These are phyloP conservation scores for Bubo blakistoni DNA, from an alignment of 2,113 vertebrate species.

Conservation along the genomic window DNA sequence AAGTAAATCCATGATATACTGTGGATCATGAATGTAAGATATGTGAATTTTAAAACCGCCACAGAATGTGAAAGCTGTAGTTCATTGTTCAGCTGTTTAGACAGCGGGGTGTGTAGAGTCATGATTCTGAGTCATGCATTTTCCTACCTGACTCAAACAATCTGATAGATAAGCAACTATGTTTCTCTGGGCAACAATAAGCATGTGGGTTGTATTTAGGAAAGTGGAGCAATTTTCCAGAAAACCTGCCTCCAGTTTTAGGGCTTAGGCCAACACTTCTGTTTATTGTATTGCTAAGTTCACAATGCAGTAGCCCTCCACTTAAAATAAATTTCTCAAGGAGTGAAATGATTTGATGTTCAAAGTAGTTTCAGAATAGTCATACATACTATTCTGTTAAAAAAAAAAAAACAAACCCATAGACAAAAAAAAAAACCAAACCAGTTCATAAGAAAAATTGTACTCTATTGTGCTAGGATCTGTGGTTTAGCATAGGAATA, in stretches of 20 bases:
- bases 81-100: conserved; percentile 30
- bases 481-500: not conserved
- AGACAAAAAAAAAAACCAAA: not conserved
- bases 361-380: not conserved
- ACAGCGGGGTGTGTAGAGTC: not conserved
- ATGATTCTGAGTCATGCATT: conserved; percentile 12
- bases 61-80: not conserved
- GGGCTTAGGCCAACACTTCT: not conserved
- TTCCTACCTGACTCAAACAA: not conserved
- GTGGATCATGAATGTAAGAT: not conserved
- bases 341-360: not conserved
- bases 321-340: not conserved
- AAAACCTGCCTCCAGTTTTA: not conserved
- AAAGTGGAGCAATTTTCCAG: not conserved
- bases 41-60: not conserved
- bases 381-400: not conserved
- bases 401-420: not conserved
- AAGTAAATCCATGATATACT: not conserved
- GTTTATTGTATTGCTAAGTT: not conserved
- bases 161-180: not conserved
- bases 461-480: not conserved
- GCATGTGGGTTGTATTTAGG: not conserved
- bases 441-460: not conserved
- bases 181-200: not conserved
- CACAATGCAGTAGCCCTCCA: not conserved